Conservation (phyloP, 2,888 invertebrate species). For the Caenorhabditis sp. region DNA sequence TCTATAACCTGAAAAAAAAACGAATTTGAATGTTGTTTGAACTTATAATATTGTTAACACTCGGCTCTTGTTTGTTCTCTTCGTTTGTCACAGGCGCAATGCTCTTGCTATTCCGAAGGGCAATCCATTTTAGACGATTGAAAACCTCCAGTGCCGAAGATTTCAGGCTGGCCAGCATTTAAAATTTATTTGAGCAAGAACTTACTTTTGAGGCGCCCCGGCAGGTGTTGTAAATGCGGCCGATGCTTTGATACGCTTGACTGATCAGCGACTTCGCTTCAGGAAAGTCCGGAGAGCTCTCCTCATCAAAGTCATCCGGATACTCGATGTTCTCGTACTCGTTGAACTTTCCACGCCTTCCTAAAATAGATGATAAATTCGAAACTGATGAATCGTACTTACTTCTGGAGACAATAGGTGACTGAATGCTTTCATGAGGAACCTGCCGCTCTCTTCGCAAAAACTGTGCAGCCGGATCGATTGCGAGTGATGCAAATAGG, state of each 20-base stretch:
- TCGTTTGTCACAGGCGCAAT: not conserved
- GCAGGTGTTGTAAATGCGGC: slow-evolving; percentile 38
- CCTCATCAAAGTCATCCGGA: slow-evolving; percentile 22
- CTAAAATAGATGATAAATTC: not conserved
- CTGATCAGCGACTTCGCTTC: slow-evolving; percentile 38
- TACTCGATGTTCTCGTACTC: slow-evolving; percentile 37
- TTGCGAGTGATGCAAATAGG: slow-evolving; percentile 30
- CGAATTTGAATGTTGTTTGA: no score
- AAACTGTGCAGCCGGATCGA: slow-evolving; percentile 34
- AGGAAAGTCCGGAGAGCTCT: slow-evolving; percentile 3
- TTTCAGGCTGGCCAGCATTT: slow-evolving; percentile 21
- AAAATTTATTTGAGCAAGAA: no score
- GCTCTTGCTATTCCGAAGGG: not conserved
- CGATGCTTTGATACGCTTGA: slow-evolving; percentile 45
- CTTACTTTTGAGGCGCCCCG: slow-evolving; percentile 16
- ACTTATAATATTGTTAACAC: not conserved
- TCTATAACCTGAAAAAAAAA: slow-evolving; percentile 5
- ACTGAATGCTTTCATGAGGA: slow-evolving; percentile 18
- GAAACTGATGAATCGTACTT: not conserved
- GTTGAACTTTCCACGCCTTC: slow-evolving; percentile 14
- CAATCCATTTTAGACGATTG: slow-evolving; percentile 19
- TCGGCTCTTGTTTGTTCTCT: not conserved
- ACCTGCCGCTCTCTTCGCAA: not conserved
- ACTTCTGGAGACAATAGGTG: slow-evolving; percentile 46
- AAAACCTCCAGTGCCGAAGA: slow-evolving; percentile 19